phyloP scores from a whole-genome alignment of 2,797 vertebrate genomes.

The Cossypha niveicapilla region DNA sequence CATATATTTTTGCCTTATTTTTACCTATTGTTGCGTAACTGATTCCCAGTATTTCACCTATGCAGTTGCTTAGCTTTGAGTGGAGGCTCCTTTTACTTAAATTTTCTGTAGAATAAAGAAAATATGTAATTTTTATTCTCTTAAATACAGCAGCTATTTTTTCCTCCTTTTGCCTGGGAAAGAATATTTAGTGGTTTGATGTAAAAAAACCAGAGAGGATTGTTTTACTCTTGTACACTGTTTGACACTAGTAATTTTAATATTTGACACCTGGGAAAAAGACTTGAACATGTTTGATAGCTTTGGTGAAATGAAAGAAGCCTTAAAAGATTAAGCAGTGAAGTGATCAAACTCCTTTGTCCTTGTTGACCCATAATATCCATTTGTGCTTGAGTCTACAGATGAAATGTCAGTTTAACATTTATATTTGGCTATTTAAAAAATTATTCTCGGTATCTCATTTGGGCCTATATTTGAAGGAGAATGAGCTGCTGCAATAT shows the following conservation, averaged over 20 bases:
- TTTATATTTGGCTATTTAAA: background rate
- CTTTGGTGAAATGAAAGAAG: background rate
- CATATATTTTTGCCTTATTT: background rate
- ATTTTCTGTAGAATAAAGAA: background rate
- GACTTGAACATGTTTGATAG: background rate
- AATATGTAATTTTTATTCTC: background rate
- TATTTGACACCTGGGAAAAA: background rate
- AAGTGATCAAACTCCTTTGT: background rate
- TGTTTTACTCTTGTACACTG: background rate
- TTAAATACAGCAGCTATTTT: background rate
- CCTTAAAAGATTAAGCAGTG: background rate
- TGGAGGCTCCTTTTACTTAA: background rate
- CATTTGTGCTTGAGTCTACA: background rate
- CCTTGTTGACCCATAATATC: background rate
- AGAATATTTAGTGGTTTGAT: background rate
- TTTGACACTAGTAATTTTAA: background rate
- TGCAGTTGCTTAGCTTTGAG: background rate
- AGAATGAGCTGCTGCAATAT: background rate
- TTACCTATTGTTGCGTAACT: background rate
- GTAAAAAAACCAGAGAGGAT: background rate
- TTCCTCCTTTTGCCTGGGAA: background rate
- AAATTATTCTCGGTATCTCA: background rate
- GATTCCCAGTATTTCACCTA: background rate
- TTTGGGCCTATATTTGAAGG: background rate
- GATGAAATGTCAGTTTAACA: background rate